Conservation (phyloP, 2,888 invertebrate genomes). For the Venusia cambrica region DNA sequence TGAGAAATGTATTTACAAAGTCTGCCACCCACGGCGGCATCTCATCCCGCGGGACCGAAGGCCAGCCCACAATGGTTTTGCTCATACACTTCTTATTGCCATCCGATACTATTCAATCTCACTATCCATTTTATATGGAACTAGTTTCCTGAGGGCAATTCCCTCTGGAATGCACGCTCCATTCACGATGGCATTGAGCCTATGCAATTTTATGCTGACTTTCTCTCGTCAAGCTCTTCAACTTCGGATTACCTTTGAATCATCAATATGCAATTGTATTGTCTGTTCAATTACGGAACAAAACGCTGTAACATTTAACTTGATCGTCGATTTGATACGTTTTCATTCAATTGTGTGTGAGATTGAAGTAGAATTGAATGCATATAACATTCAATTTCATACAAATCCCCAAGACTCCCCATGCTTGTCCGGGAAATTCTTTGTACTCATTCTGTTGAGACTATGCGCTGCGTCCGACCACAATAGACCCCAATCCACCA, state of each 20-base stretch:
- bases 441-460: constrained; percentile 36
- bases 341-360: no score
- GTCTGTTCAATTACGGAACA: constrained; percentile 7
- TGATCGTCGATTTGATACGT: no score
- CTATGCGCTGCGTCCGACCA: constrained; percentile 23
- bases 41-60: constrained; percentile 57
- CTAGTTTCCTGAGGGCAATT: constrained; percentile 68
- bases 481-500: constrained; percentile 33
- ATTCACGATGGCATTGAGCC: constrained; percentile 54
- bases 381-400: constrained; percentile 4
- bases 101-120: constrained; percentile 71
- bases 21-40: constrained; percentile 53
- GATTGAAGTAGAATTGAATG: not conserved
- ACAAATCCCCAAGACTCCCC: not conserved
- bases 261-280: constrained; percentile 23
- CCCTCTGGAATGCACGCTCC: constrained; percentile 41
- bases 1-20: constrained; percentile 24
- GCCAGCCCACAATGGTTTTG: constrained; percentile 62
- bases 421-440: constrained; percentile 32
- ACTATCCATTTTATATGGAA: constrained; percentile 71
- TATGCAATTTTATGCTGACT: constrained; percentile 35
- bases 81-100: constrained; percentile 67
- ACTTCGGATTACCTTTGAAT: constrained; percentile 23
- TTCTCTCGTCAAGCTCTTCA: constrained; percentile 35
- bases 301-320: no score